Evolutionary conservation across 2,888 invertebrate genomes (phyloP).

Genomic region (Epistrophella euchroma): DNA sequence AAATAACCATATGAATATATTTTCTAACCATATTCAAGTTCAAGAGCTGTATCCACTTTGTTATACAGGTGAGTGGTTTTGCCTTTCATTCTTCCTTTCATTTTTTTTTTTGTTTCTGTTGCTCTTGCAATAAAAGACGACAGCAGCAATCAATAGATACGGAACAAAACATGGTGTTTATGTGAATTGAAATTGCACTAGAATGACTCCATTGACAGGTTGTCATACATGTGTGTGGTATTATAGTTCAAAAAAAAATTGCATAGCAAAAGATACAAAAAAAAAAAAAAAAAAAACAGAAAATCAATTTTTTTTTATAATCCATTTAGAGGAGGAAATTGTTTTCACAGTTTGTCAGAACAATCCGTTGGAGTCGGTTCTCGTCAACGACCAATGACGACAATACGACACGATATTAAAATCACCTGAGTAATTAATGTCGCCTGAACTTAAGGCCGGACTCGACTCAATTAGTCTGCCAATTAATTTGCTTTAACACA

Average conservation of each 20-base stretch:
- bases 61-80: constrained; percentile 43
- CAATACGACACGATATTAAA: background rate
- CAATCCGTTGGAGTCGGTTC: constrained; percentile 60
- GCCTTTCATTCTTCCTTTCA: background rate
- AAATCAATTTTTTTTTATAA: constrained; percentile 70
- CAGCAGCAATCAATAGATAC: constrained; percentile 67
- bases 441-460: constrained; percentile 4
- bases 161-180: constrained; percentile 63
- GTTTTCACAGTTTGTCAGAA: constrained; percentile 67
- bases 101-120: constrained; percentile 11
- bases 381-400: constrained; percentile 7
- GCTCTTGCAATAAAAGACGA: constrained; percentile 49
- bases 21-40: constrained; percentile 48
- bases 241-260: constrained; percentile 7
- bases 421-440: constrained; percentile 55
- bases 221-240: constrained; percentile 42
- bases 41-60: constrained; percentile 53
- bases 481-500: constrained; percentile 43
- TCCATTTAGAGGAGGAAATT: constrained; percentile 66
- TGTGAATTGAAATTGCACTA: constrained; percentile 62
- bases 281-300: constrained; percentile 45
- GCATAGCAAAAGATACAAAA: constrained; percentile 28
- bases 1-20: constrained; percentile 2
- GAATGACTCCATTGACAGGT: constrained; percentile 63
- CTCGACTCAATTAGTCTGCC: constrained; percentile 50